Conservation (phyloP, 2,888 invertebrate species). For the Cataglyphis albicans region DNA sequence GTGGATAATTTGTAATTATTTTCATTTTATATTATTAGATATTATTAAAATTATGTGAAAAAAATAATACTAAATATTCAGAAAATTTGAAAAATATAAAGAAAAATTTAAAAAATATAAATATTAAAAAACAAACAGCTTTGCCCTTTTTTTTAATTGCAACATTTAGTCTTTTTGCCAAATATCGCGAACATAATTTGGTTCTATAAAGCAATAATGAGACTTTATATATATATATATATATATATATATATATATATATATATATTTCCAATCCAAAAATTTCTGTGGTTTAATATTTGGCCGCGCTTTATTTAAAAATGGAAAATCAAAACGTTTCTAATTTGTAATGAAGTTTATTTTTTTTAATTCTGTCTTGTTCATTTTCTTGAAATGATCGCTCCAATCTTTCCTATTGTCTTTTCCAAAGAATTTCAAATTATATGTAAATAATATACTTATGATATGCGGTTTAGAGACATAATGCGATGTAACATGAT, state of each 20-base stretch:
- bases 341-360: neutral
- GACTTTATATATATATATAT: neutral
- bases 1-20: neutral
- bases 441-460: neutral
- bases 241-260: neutral
- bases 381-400: neutral
- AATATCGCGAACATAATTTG: too few species aligned
- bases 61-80: neutral
- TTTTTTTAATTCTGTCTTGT: neutral
- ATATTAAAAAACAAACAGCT: neutral
- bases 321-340: neutral
- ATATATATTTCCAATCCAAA: neutral
- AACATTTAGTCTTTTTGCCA: neutral
- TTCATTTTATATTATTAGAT: neutral
- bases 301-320: neutral
- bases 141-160: neutral
- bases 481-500: constrained; percentile 12
- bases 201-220: too few species aligned
- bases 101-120: neutral
- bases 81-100: neutral
- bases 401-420: neutral
- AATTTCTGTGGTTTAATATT: too few species aligned
- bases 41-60: neutral
- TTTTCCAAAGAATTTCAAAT: neutral
- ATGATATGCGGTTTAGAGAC: neutral